A percentile compares a stretch with the other conserved stretches of the same genome.
These are phyloP conservation scores for Ceryle rudis DNA, from an alignment of 2,797 vertebrate species.

Conservation along the genomic window DNA sequence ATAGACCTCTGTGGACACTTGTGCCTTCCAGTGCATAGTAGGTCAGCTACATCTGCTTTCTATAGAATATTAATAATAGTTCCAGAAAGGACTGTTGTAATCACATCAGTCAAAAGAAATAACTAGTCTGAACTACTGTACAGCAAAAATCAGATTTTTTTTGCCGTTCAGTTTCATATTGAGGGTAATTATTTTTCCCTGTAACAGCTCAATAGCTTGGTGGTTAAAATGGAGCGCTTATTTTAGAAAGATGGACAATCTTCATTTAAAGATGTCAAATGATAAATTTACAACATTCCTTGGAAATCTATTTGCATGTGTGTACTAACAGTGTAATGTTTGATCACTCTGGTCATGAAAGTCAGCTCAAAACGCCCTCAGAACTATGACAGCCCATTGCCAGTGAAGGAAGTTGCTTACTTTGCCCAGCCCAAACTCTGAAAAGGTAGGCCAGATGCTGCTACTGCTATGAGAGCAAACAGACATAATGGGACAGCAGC, in stretches of 20 bases:
- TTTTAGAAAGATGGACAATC: not conserved
- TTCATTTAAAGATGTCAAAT: not conserved
- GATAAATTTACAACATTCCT: not conserved
- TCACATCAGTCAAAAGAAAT: not conserved
- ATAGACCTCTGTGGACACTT: no score
- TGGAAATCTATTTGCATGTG: rapidly evolving
- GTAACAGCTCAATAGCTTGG: not conserved
- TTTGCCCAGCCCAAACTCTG: not conserved
- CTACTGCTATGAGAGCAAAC: not conserved
- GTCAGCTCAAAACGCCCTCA: not conserved
- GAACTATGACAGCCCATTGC: not conserved
- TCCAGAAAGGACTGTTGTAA: not conserved
- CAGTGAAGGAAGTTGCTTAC: not conserved
- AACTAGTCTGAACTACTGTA: not conserved
- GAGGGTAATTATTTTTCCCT: not conserved
- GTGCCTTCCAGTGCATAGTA: not conserved
- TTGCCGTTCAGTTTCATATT: not conserved
- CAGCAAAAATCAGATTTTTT: not conserved
- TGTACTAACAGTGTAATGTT: not conserved
- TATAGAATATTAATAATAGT: not conserved
- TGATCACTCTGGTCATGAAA: not conserved
- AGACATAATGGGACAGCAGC: not conserved
- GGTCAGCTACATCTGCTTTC: not conserved
- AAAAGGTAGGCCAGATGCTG: not conserved
- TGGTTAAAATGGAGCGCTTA: not conserved